Base-by-base conservation (phyloP, 2,888 invertebrate species). In the Spatulosminthurus flaviceps region DNA sequence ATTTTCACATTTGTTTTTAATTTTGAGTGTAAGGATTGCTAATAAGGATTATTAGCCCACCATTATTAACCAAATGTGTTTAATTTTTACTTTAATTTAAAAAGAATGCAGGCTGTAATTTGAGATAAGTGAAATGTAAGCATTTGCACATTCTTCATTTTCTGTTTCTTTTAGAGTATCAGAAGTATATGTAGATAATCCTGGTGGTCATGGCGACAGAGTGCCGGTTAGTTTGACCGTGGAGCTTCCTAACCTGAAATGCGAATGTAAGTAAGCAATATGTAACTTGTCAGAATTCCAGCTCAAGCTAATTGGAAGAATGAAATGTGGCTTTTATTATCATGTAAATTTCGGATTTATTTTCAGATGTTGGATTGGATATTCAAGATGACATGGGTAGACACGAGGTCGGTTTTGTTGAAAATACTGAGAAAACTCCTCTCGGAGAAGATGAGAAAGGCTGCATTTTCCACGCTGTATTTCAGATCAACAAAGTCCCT, bases 361-460 rank as follows among this genome's bases (percentile, higher is more conserved):
- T 75, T 26, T 69, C 83, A 90, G 90, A 87, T 86, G 83, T 90
- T 51, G 90, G 90, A 16, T 86, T 90, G 70, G 90, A 90, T 84
- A 90, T 90, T 81, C 90, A 91, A 86, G 90, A 91, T 87, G 90
- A 90, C 79, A 88, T 89, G 87, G 91, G 90, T 0, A 86, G 91
- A 72, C 91, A 91, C 86, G 91, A 91, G 86, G 90, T 91, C 21
- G 90, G 90, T 5, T 90, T 90, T 86, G 87, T 89, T 19, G 90
- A 90, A 80, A 89, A 90, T 83, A 90, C 89, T 11, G 86, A 87
- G 13, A 90, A 90, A 84, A 86, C 86, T 24, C 88, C 89, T 16
- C 78, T 89, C 5, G 84, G 86, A 69, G 86, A 86, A 7, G 87
- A 86, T 64, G 83, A 83, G 9, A 86, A 86, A 21, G 90, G 90